Evolutionary conservation across 2,888 invertebrate species (phyloP).

Genomic region (Apodemia mormo): DNA sequence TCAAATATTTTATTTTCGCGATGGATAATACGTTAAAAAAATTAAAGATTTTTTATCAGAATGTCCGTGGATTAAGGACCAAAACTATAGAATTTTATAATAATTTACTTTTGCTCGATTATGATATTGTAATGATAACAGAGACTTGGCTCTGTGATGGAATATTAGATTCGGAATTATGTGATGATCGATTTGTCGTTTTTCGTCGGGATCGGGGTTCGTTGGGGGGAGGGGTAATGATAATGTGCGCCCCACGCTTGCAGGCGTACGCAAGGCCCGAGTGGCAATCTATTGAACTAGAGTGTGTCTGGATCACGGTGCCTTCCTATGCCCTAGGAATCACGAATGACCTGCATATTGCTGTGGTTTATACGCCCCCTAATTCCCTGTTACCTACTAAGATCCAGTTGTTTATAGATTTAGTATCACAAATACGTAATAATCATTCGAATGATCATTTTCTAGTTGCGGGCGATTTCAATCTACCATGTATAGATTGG

Average conservation of each 20-base stretch:
- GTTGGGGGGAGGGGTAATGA: not conserved
- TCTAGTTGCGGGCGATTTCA: slow-evolving; percentile 11
- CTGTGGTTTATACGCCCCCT: not conserved
- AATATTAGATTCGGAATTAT: not conserved
- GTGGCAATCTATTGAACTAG: not conserved
- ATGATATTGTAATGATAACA: too few relatives aligned
- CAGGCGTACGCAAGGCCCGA: not conserved
- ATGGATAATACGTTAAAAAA: too few relatives aligned
- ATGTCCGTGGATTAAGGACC: too few relatives aligned
- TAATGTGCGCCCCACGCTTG: not conserved
- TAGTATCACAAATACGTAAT: slow-evolving; percentile 9
- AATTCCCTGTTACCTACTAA: not conserved
- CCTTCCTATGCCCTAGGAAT: too few relatives aligned
- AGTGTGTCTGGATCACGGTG: not conserved
- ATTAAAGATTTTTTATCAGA: too few relatives aligned
- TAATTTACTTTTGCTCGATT: too few relatives aligned
- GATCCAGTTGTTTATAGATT: too few relatives aligned
- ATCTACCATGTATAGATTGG: slow-evolving; percentile 31
- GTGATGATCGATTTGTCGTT: not conserved
- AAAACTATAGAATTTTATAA: not conserved
- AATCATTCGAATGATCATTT: slow-evolving; percentile 25
- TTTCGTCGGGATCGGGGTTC: not conserved
- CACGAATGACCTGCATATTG: not conserved
- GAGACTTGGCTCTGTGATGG: too few relatives aligned
- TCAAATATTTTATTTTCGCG: too few relatives aligned